These are phyloP conservation scores for Nephila pilipes DNA, from an alignment of 1,140 invertebrate genomes.

Conservation along the genomic window DNA sequence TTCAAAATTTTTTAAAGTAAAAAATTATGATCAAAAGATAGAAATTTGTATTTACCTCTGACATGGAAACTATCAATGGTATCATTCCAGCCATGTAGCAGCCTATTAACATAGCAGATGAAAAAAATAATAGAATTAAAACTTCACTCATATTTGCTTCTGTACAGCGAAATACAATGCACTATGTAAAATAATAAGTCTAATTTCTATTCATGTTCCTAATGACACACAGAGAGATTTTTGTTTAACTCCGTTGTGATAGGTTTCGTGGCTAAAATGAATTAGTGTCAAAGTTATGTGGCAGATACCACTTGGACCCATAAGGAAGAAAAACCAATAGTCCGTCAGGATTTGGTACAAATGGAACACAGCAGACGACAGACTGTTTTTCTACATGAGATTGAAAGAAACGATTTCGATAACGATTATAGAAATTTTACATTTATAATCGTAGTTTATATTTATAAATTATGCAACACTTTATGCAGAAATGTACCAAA, in stretches of 20 bases:
- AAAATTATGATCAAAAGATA: not conserved
- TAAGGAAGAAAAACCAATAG: constrained; percentile 52
- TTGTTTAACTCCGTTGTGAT: not conserved
- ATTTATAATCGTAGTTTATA: not conserved
- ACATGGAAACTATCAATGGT: constrained; percentile 94
- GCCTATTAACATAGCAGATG: constrained; percentile 95
- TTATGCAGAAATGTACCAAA: not conserved
- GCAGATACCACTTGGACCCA: constrained; percentile 68
- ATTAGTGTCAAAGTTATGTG: constrained; percentile 54
- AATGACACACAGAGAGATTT: not conserved
- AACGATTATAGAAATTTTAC: not conserved
- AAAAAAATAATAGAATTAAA: constrained; percentile 79
- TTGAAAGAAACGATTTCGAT: not conserved
- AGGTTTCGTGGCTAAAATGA: constrained; percentile 10
- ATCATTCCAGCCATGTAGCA: constrained; percentile 96
- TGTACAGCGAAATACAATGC: not conserved
- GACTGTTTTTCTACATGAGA: not conserved
- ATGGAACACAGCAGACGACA: constrained; percentile 40
- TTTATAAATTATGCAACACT: not conserved
- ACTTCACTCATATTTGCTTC: constrained; percentile 78
- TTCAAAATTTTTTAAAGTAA: no score
- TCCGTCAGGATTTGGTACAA: not conserved
- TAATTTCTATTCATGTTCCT: constrained; percentile 40
- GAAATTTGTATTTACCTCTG: constrained; percentile 88
- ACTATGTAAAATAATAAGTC: not conserved